phyloP scores from a whole-genome alignment of 2,113 vertebrate species.

The Cacatua alba region DNA sequence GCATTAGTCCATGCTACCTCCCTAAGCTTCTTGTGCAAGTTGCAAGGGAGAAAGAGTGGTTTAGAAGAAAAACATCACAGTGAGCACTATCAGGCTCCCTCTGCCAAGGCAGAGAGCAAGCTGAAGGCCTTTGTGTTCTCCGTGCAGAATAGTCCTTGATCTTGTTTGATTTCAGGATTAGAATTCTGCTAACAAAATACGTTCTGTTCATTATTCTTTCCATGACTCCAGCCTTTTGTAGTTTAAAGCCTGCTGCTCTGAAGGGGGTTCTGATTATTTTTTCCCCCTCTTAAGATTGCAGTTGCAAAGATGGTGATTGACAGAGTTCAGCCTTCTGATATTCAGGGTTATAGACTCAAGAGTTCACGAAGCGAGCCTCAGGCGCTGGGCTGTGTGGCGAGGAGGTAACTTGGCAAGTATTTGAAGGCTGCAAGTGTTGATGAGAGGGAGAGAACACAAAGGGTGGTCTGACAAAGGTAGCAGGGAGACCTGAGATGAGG shows the following conservation, averaged over 20 bases:
- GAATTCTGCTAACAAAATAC: constrained; percentile 37
- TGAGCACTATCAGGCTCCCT: neutral
- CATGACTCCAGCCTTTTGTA: constrained; percentile 17
- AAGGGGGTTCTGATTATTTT: neutral
- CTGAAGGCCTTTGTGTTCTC: neutral
- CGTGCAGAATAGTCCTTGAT: neutral
- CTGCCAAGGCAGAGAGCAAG: neutral
- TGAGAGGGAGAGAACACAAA: neutral
- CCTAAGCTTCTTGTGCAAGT: neutral
- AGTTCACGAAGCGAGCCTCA: neutral
- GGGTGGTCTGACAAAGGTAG: constrained; percentile 3
- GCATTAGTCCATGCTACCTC: neutral
- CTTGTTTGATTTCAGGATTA: constrained; percentile 34
- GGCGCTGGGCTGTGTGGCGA: neutral
- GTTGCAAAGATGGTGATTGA: constrained; percentile 34
- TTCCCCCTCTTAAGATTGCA: neutral
- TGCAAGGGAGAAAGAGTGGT: neutral
- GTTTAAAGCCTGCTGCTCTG: constrained; percentile 18
- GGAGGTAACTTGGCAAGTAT: neutral
- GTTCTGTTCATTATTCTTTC: constrained; percentile 40
- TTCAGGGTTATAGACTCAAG: neutral
- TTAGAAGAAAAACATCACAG: neutral
- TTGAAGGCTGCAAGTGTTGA: constrained; percentile 3
- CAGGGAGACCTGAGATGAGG: neutral
- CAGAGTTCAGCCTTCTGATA: constrained; percentile 48